Evolutionary conservation across 2,888 invertebrate species (phyloP), one percentile per base, ranked within the genome.

Genomic region (Amaurobius ferox): DNA sequence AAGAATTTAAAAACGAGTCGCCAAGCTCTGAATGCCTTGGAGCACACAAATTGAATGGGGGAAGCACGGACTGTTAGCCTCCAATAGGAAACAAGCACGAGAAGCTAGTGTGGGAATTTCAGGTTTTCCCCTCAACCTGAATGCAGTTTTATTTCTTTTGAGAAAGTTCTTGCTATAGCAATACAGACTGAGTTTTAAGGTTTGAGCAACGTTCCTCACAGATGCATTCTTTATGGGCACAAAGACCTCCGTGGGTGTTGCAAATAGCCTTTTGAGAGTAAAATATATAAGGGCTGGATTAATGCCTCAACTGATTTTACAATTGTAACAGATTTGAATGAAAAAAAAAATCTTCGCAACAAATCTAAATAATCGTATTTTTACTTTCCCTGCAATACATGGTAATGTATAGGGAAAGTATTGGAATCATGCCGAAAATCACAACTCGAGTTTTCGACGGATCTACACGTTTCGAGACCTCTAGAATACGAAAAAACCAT

Each of bases 171-270:
- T 23, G 3, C 23, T 55, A n/a, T n/a, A 23, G 55, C 5, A 23
- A 16, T 23, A 55, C 23, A 16, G 55, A 23, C 55, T 2, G n/a
- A 23, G 79, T 72, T 79, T 79, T 71, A 61, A 30, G 71, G 72
- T 66, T 64, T 55, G 23, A 55, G 19, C 55, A 23, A 23, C 5
- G 23, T 6, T 19, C 23, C 55, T 23, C 23, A 5, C 23, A 55
- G 23, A 16, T 23, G 23, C 16, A 55, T 55, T 55, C 55, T 55
- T 55, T 23, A 1, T 23, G 6, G 23, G 23, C 11, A 80, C 80
- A 80, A 80, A 80, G 80, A 80, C 80, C 80, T 55, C 80, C 80
- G 23, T 6, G 55, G 23, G 2, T 55, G 55, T 23, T 55, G 55
- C 55, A 55, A 55, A 55, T 23, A 23, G 19, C 16, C 55, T 55